A percentile compares a stretch with the other conserved stretches of the same genome.
phyloP scores from a whole-genome alignment of 2,888 invertebrate genomes.

The Acleris cristana region DNA sequence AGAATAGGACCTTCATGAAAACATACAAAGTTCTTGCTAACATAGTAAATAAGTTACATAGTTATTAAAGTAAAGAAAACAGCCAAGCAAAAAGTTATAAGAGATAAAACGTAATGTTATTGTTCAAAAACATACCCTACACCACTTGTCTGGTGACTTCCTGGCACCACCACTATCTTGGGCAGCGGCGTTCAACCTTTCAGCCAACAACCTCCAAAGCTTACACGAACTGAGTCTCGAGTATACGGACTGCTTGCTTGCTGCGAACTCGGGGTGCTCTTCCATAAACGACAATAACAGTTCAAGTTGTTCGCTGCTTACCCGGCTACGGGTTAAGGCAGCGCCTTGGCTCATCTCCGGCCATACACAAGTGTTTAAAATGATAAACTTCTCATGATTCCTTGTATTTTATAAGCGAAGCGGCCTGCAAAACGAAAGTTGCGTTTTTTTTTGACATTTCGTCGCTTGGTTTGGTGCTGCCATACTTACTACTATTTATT shows the following conservation, averaged over 20 bases:
- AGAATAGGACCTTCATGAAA: no score
- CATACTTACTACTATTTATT: neutral
- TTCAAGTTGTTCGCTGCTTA: conserved; percentile 75
- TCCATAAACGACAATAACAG: conserved; percentile 76
- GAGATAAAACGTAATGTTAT: no score
- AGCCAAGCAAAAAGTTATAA: no score
- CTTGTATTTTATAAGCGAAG: neutral
- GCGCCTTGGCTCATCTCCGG: conserved; percentile 46
- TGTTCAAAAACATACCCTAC: conserved; percentile 58
- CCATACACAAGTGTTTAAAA: conserved; percentile 25
- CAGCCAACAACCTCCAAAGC: conserved; percentile 73
- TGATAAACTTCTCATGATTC: conserved; percentile 8
- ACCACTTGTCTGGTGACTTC: conserved; percentile 79
- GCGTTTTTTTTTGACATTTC: conserved; percentile 16
- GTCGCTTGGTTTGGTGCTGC: conserved; percentile 1
- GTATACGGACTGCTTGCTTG: conserved; percentile 74
- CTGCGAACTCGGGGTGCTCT: conserved; percentile 77
- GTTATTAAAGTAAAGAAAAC: neutral
- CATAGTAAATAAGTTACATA: no score
- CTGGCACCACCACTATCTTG: conserved; percentile 68
- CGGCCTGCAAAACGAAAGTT: neutral
- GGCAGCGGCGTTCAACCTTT: conserved; percentile 76
- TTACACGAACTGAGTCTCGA: conserved; percentile 77
- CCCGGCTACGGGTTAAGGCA: conserved; percentile 70
- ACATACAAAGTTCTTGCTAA: no score